phyloP scores from a whole-genome alignment of 2,888 invertebrate genomes.

The Gandaritis pyraliata region DNA sequence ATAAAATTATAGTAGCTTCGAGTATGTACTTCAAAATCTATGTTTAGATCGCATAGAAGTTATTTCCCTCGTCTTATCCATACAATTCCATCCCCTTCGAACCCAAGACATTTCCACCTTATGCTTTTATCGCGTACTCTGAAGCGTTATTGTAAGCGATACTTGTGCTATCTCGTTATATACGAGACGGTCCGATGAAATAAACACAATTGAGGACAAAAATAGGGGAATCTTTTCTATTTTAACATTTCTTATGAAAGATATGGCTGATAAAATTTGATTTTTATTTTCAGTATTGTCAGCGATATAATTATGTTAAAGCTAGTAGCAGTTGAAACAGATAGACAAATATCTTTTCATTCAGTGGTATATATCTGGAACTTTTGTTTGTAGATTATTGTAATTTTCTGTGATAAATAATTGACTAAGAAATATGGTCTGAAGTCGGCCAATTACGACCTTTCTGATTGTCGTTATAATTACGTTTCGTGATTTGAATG shows the following conservation, averaged over 20 bases:
- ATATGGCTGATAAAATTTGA: slow-evolving; percentile 33
- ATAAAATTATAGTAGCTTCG: no score
- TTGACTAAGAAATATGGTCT: no score
- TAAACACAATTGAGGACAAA: slow-evolving; percentile 57
- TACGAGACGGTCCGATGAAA: slow-evolving; percentile 72
- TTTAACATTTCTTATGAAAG: slow-evolving; percentile 48
- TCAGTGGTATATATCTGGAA: no score
- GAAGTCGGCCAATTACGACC: no score
- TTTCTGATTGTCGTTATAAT: no score
- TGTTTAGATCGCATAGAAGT: not conserved
- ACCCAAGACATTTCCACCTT: slow-evolving; percentile 64
- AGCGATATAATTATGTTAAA: no score
- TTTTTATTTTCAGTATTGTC: slow-evolving; percentile 25
- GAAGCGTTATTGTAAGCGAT: slow-evolving; percentile 74
- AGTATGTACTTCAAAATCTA: no score
- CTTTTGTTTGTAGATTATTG: no score
- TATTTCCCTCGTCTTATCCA: slow-evolving; percentile 47
- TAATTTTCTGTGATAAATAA: no score
- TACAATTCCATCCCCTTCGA: slow-evolving; percentile 38
- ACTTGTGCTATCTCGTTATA: slow-evolving; percentile 72
- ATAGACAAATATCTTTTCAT: no score
- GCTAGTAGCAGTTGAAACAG: no score
- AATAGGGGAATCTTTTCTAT: slow-evolving; percentile 42
- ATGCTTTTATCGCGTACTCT: slow-evolving; percentile 70
- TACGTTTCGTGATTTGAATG: no score